Conservation (phyloP, 2,113 vertebrate genomes). For the Gadus macrocephalus region DNA sequence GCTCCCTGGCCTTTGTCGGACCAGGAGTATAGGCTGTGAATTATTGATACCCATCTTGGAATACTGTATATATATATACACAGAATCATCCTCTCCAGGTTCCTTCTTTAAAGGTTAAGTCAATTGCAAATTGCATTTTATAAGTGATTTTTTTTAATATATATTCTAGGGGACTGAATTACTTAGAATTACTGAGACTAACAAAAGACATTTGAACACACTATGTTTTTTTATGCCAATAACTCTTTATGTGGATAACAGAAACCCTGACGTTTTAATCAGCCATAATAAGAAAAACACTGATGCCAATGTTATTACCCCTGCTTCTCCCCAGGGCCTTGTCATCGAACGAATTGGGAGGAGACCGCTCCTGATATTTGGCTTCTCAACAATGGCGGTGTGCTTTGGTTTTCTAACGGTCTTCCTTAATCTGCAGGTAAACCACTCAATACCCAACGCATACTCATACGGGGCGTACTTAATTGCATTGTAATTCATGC, state of each 20-base stretch:
- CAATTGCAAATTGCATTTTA: not conserved
- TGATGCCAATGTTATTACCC: not conserved
- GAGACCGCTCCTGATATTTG: conserved; percentile 85
- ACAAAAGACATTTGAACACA: too few relatives aligned
- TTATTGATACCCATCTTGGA: conserved; percentile 26
- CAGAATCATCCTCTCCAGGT: not conserved
- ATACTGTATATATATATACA: conserved; percentile 6
- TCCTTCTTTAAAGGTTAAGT: not conserved
- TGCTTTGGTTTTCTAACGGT: conserved; percentile 84
- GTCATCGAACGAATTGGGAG: conserved; percentile 86
- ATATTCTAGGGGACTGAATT: not conserved
- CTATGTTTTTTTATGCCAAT: too few relatives aligned
- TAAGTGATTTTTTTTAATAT: not conserved
- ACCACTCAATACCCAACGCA: conserved; percentile 5
- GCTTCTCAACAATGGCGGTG: conserved; percentile 84
- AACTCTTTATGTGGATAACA: too few relatives aligned
- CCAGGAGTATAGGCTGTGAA: conserved; percentile 7
- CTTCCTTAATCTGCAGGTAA: conserved; percentile 87
- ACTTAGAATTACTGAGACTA: too few relatives aligned
- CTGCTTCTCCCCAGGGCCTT: conserved; percentile 73
- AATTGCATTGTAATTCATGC: not conserved
- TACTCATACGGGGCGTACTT: not conserved
- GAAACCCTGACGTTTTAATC: too few relatives aligned
- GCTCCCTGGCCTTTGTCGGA: too few relatives aligned
- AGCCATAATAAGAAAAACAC: too few relatives aligned